phyloP scores from a whole-genome alignment of 1,140 invertebrate species.

The Sinella curviseta region DNA sequence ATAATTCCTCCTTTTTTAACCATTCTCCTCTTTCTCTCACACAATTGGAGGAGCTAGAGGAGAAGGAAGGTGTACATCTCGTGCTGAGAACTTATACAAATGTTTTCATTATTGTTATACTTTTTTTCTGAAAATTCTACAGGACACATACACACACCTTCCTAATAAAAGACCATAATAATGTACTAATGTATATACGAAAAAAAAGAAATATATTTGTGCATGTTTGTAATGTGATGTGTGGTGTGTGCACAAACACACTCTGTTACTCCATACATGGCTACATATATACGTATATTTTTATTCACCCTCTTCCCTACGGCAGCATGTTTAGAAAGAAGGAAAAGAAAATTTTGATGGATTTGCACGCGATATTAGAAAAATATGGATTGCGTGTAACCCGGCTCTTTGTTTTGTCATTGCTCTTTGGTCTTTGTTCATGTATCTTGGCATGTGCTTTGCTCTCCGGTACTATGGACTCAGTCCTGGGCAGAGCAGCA shows the following conservation, averaged over 20 bases:
- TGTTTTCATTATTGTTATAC: too few species aligned
- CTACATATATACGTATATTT: too few species aligned
- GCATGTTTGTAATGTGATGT: too few species aligned
- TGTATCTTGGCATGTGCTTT: too few species aligned
- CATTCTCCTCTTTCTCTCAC: not conserved
- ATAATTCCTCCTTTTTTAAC: not conserved
- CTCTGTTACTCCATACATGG: too few species aligned
- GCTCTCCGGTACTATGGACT: too few species aligned
- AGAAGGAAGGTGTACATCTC: constrained; percentile 19
- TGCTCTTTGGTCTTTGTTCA: not conserved
- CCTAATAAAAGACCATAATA: not conserved
- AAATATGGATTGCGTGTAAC: constrained; percentile 39
- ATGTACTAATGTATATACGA: too few species aligned
- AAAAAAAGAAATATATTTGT: too few species aligned
- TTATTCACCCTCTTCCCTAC: too few species aligned
- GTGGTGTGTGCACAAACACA: too few species aligned
- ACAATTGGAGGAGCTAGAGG: not conserved
- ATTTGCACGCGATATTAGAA: constrained; percentile 40
- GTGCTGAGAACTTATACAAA: constrained; percentile 45
- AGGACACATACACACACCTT: not conserved
- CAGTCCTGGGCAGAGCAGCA: too few species aligned
- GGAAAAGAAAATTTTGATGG: constrained; percentile 36
- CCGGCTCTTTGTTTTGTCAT: not conserved
- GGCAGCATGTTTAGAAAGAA: constrained; percentile 28
- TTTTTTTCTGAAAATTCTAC: constrained; percentile 25